Percentiles rank a stretch among this genome's conserved stretches.
Evolutionary conservation across 2,888 invertebrate species (phyloP).

Genomic region (Cephus runcator): DNA sequence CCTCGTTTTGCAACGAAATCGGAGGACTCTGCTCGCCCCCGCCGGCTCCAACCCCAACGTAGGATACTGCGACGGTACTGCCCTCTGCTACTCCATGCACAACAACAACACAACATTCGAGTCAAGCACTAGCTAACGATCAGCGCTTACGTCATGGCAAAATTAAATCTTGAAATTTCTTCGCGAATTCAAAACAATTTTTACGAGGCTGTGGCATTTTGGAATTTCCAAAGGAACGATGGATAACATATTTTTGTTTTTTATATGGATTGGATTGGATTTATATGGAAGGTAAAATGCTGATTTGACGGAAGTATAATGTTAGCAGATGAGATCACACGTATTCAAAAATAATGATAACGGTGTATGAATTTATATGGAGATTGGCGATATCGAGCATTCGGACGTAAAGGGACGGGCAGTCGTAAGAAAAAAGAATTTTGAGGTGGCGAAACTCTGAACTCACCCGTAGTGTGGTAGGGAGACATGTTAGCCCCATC

Average conservation of each 20-base stretch:
- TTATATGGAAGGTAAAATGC: background rate
- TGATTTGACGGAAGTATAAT: background rate
- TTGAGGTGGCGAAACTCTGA: conserved; percentile 43
- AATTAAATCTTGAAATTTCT: background rate
- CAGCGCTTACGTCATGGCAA: conserved; percentile 30
- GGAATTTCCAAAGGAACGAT: background rate
- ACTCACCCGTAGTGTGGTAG: conserved; percentile 76
- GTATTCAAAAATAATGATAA: background rate
- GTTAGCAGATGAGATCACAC: background rate
- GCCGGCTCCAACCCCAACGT: conserved; percentile 61
- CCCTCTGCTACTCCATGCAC: conserved; percentile 63
- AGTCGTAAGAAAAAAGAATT: conserved; percentile 19
- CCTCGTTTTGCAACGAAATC: conserved; percentile 61
- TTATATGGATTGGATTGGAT: too few species aligned
- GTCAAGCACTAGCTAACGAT: conserved; percentile 61
- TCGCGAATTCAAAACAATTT: background rate
- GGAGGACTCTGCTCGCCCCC: conserved; percentile 63
- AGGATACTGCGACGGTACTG: conserved; percentile 63
- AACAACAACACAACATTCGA: conserved; percentile 63
- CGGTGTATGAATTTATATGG: background rate
- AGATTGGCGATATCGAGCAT: background rate
- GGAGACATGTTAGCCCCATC: conserved; percentile 75
- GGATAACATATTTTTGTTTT: too few species aligned
- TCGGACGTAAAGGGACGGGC: conserved; percentile 10
- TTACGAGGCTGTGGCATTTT: background rate